Conservation (phyloP, 2,797 vertebrate genomes). For the Crenuchus spilurus region DNA sequence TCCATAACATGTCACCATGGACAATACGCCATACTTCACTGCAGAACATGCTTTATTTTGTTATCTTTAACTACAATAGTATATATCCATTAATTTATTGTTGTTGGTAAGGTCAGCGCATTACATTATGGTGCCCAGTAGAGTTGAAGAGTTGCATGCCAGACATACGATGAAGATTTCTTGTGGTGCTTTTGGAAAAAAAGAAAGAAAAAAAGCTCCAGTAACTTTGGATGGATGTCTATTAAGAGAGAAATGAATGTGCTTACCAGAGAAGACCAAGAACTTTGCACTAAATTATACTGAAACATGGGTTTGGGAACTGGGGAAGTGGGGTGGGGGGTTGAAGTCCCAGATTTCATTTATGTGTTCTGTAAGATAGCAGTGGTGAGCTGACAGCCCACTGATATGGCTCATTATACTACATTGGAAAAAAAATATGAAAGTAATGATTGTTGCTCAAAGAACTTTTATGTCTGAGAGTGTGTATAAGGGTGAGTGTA, state of each 20-base stretch:
- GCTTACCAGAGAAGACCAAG: conserved; percentile 23
- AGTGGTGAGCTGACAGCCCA: not conserved
- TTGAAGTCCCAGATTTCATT: not conserved
- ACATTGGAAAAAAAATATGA: not conserved
- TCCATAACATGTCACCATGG: conserved; percentile 9
- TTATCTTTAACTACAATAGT: conserved; percentile 25
- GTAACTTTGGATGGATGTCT: conserved; percentile 14
- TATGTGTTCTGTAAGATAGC: not conserved
- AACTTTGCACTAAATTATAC: conserved; percentile 20
- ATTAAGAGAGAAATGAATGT: conserved; percentile 20
- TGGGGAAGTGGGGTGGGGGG: not conserved
- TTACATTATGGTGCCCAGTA: conserved; percentile 14
- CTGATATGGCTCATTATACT: not conserved
- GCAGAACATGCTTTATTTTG: conserved; percentile 5
- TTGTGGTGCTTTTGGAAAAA: conserved; percentile 50
- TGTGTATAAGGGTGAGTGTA: not conserved
- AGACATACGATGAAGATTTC: conserved; percentile 46
- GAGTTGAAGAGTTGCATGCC: conserved; percentile 26
- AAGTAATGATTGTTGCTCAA: not conserved
- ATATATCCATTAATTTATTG: conserved; percentile 53
- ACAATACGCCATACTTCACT: not conserved
- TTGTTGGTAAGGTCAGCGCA: conserved; percentile 14
- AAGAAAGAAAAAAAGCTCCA: conserved; percentile 1
- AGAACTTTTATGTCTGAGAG: conserved; percentile 20
- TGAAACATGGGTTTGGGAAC: not conserved